These are phyloP conservation scores for Mylabris sibirica DNA, from an alignment of 2,888 invertebrate genomes.

Conservation along the genomic window DNA sequence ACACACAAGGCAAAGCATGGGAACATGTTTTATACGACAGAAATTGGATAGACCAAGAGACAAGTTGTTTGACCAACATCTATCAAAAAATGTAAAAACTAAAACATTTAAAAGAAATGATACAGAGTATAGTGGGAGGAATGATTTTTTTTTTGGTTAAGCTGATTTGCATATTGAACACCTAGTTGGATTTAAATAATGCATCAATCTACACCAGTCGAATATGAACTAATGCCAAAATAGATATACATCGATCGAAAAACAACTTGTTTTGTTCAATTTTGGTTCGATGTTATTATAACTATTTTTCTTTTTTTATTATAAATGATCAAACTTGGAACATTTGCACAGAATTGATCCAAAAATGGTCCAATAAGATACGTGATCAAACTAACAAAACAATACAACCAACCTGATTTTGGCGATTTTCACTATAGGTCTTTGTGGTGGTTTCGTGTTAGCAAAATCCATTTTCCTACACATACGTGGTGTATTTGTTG, in stretches of 20 bases:
- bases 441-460: slow-evolving; percentile 53
- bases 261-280: slow-evolving; percentile 49
- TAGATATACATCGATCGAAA: slow-evolving; percentile 28
- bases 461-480: slow-evolving; percentile 39
- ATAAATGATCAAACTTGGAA: slow-evolving; percentile 34
- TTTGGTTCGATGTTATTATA: slow-evolving; percentile 48
- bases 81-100: slow-evolving; percentile 30
- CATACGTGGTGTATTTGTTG: slow-evolving; percentile 40
- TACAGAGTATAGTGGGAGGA: background rate
- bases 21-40: slow-evolving; percentile 20
- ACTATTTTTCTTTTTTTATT: slow-evolving; percentile 42
- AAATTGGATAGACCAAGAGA: slow-evolving; percentile 1
- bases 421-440: slow-evolving; percentile 57
- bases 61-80: slow-evolving; percentile 34
- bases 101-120: slow-evolving; percentile 15
- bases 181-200: slow-evolving; percentile 44
- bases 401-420: slow-evolving; percentile 55
- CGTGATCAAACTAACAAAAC: slow-evolving; percentile 48
- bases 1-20: slow-evolving; percentile 28
- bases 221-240: slow-evolving; percentile 41
- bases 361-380: slow-evolving; percentile 53
- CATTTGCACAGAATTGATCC: slow-evolving; percentile 50
- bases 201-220: slow-evolving; percentile 44
- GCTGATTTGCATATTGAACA: slow-evolving; percentile 38
- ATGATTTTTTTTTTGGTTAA: background rate